phyloP scores from a whole-genome alignment of 2,113 vertebrate species.

The Dromiciops gliroides region DNA sequence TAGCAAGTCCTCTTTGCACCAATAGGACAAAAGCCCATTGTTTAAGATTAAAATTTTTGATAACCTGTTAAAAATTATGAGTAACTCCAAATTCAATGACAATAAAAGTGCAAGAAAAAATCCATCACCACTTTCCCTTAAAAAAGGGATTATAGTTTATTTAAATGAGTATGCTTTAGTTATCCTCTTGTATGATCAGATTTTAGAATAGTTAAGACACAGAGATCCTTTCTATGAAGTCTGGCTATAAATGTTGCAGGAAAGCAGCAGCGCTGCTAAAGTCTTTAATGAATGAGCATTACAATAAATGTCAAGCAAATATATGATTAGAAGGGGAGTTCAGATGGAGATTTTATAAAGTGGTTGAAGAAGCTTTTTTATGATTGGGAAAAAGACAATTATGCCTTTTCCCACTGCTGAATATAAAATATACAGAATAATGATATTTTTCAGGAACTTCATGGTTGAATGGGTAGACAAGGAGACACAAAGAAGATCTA shows the following conservation, averaged over 20 bases:
- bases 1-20: no score
- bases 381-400: constrained; percentile 24
- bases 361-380: background rate
- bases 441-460: constrained; percentile 32
- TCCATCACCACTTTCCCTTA: background rate
- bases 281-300: background rate
- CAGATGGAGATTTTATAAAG: background rate
- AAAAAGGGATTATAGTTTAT: background rate
- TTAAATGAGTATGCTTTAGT: background rate
- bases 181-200: background rate
- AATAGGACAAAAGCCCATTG: no score
- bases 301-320: constrained; percentile 20
- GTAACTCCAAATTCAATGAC: no score
- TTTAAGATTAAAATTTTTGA: no score
- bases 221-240: background rate
- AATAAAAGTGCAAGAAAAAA: no score
- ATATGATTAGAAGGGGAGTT: background rate
- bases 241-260: background rate
- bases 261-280: background rate
- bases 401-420: background rate
- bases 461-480: background rate
- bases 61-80: no score
- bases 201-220: background rate
- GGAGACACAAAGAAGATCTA: background rate
- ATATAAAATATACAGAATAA: background rate